Percentiles rank a stretch among this genome's conserved stretches.
These are phyloP conservation scores for Chelon labrosus DNA, from an alignment of 2,797 vertebrate species.

Conservation along the genomic window DNA sequence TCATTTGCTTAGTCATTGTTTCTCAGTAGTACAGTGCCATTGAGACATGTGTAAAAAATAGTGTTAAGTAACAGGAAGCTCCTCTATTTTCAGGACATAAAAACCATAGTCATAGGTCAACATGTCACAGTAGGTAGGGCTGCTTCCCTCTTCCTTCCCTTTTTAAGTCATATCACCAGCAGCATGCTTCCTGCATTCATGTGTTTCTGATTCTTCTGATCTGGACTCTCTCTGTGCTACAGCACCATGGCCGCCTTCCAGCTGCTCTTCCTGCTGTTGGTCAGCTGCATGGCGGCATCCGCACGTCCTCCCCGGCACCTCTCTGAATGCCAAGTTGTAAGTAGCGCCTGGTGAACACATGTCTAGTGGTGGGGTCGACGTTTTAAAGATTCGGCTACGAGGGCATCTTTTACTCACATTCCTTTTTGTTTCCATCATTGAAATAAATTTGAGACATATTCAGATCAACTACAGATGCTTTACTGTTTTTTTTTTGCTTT, in stretches of 20 bases:
- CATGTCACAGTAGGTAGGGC: conserved; percentile 44
- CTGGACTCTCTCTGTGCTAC: conserved; percentile 51
- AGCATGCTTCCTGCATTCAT: conserved; percentile 50
- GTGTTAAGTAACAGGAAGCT: conserved; percentile 44
- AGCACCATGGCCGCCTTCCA: conserved; percentile 90
- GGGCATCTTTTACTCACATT: conserved; percentile 1
- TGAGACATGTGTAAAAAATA: conserved; percentile 20
- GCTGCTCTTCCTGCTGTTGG: conserved; percentile 84
- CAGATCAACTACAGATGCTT: too few relatives aligned
- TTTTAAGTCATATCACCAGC: conserved; percentile 30
- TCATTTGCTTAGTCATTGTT: conserved; percentile 42
- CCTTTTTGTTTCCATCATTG: not conserved
- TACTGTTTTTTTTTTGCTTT: too few relatives aligned
- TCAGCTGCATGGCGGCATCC: conserved; percentile 76
- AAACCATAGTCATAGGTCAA: conserved; percentile 55
- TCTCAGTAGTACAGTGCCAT: conserved; percentile 1
- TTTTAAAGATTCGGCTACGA: not conserved
- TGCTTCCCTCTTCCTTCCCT: conserved; percentile 60
- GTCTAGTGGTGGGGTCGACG: not conserved
- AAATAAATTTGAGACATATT: too few relatives aligned
- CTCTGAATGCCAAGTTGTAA: conserved; percentile 88
- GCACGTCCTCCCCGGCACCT: conserved; percentile 67
- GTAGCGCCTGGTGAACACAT: conserved; percentile 49
- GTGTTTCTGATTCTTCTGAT: conserved; percentile 47
- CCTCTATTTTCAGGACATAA: conserved; percentile 40